phyloP scores from a whole-genome alignment of 2,888 invertebrate genomes.

The Trachelus tabidus region DNA sequence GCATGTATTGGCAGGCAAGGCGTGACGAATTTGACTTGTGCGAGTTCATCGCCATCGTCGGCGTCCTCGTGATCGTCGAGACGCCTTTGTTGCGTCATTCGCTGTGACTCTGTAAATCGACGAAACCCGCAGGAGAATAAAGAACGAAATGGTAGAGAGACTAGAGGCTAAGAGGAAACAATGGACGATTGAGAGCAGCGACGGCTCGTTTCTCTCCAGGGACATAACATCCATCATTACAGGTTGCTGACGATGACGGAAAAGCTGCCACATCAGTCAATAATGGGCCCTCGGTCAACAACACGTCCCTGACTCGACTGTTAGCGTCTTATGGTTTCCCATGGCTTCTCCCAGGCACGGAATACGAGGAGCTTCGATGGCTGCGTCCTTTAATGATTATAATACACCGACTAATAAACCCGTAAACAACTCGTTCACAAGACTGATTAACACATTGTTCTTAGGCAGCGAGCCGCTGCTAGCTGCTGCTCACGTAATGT shows the following conservation, averaged over 20 bases:
- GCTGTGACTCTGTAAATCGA: not conserved
- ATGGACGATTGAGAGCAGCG: not conserved
- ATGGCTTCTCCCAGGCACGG: not conserved
- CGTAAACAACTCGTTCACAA: conserved; percentile 9
- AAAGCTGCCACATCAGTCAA: not conserved
- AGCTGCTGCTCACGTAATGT: conserved; percentile 8
- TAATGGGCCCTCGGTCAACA: not conserved
- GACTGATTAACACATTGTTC: conserved; percentile 34
- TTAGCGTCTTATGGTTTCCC: not conserved
- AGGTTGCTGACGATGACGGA: not conserved
- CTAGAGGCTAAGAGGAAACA: not conserved
- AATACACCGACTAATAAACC: conserved; percentile 22
- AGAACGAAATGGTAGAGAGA: conserved; percentile 4
- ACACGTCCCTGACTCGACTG: not conserved
- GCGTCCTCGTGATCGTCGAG: conserved; percentile 16
- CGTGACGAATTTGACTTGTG: conserved; percentile 36
- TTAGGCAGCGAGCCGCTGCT: conserved; percentile 8
- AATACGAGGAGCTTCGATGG: not conserved
- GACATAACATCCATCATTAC: not conserved
- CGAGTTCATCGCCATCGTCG: conserved; percentile 24
- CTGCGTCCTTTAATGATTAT: not conserved
- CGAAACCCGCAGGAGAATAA: not conserved
- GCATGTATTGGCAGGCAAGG: conserved; percentile 30
- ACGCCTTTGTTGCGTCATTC: conserved; percentile 11
- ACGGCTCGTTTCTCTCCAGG: not conserved